phyloP scores from a whole-genome alignment of 2,797 vertebrate species.

The Hoplostethus mediterraneus region DNA sequence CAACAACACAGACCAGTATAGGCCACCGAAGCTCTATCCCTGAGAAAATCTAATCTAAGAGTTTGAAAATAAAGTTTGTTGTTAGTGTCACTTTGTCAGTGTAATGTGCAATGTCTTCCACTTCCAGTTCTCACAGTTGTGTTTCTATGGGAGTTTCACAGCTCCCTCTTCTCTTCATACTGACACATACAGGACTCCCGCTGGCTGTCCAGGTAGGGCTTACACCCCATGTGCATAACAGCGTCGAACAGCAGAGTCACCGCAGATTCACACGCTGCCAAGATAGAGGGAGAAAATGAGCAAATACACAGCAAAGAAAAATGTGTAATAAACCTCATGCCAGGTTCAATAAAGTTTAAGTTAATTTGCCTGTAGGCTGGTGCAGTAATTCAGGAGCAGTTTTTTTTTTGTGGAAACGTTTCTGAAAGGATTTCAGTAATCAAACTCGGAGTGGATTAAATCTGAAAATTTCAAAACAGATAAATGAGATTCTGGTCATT shows the following conservation, averaged over 20 bases:
- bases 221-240: slow-evolving; percentile 96
- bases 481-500: no score
- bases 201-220: slow-evolving; percentile 97
- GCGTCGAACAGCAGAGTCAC: slow-evolving; percentile 94
- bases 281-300: slow-evolving; percentile 20
- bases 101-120: background rate
- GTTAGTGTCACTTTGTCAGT: slow-evolving; percentile 6
- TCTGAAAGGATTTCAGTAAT: no score
- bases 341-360: no score
- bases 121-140: slow-evolving; percentile 7
- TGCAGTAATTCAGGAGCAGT: no score
- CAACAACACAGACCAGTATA: slow-evolving; percentile 12
- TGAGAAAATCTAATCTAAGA: slow-evolving; percentile 50
- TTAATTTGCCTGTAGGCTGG: no score
- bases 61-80: slow-evolving; percentile 4
- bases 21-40: slow-evolving; percentile 26
- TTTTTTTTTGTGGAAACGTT: no score
- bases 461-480: no score
- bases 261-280: slow-evolving; percentile 92
- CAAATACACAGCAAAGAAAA: background rate
- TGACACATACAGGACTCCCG: slow-evolving; percentile 91
- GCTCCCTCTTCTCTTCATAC: slow-evolving; percentile 90
- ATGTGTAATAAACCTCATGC: background rate
- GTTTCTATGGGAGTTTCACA: slow-evolving; percentile 78
- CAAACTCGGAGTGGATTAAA: no score